Conservation (phyloP, 1,140 invertebrate species). For the Penaeus japonicus region DNA sequence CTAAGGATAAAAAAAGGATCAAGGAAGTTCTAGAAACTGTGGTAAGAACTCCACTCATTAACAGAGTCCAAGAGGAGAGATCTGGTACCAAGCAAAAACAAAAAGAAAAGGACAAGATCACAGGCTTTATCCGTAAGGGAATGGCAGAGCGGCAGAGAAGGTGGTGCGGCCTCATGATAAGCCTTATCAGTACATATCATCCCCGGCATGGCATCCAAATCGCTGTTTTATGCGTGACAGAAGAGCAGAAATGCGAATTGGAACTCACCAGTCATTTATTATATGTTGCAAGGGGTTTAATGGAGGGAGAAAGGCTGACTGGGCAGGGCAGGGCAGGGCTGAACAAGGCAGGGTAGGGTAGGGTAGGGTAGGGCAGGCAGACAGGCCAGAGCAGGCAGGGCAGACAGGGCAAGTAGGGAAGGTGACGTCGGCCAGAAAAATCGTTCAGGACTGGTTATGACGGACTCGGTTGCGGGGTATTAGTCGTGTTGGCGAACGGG, state of each 20-base stretch:
- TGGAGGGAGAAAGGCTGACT: neutral
- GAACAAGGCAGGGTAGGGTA: neutral
- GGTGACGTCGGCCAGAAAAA: neutral
- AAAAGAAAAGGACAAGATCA: no score
- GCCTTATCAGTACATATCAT: conserved; percentile 3
- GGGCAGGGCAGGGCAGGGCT: neutral
- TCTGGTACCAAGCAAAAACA: no score
- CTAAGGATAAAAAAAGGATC: no score
- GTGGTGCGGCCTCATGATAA: neutral
- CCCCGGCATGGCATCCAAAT: conserved; percentile 27
- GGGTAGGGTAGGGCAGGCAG: neutral
- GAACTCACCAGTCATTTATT: neutral
- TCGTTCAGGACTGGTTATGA: neutral
- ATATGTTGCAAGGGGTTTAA: neutral
- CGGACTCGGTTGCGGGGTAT: no score
- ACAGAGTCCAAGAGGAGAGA: no score
- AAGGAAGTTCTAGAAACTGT: no score
- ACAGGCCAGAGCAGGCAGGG: neutral
- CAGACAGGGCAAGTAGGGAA: neutral
- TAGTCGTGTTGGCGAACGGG: no score
- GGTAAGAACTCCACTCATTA: no score
- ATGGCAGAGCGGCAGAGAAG: no score
- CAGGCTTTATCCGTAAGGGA: no score
- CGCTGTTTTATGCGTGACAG: conserved; percentile 51
- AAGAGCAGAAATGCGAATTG: conserved; percentile 32